Evolutionary conservation across 2,797 vertebrate species (phyloP), one percentile per base, ranked within the genome.

Genomic region (Liparis tanakae): DNA sequence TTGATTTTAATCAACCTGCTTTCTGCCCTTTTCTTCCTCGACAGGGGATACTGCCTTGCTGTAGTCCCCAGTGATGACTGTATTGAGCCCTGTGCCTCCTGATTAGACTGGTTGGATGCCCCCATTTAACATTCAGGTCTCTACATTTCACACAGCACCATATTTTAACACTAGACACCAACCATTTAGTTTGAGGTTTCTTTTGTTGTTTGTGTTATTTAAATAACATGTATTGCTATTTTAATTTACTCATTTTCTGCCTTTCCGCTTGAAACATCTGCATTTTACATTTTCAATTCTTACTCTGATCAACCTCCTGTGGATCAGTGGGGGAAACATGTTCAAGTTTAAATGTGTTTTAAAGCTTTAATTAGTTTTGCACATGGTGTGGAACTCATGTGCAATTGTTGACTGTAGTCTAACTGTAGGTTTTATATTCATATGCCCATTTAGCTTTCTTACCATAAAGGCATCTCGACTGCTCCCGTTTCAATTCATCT

Each of bases 31-130:
- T 55, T 67, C 25, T 72, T 74, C 74, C 72, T 69, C 70, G 82
- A 87, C 89, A 91, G 91, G 85, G 89, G 72, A 88, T 77, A 79
- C 73, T 77, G 83, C 79, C 72, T 77, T 87, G 85, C 68, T 89
- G 87, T 89, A 88, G 88, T 82, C 82, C 87, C 85, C 86, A 94
- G 93, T 94, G 93, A 95, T 94, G 93, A 95, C 91, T 91, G 90
- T 88, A 92, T 85, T 92, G 92, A 92, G 89, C 87, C 92, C 91
- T 77, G 92, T 93, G 85, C 91, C 92, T 91, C 93, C 94, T 85
- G 92, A 93, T 92, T 94, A 94, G 92, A 91, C 89, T 93, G 93
- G 87, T 94, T 94, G 94, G 93, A 95, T 94, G 94, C 93, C 91
- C 94, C 90, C 91, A 86, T 93, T 92, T 90, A 92, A 89, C 82